Conservation (phyloP, 2,888 invertebrate genomes). For the Eupithecia dodoneata region DNA sequence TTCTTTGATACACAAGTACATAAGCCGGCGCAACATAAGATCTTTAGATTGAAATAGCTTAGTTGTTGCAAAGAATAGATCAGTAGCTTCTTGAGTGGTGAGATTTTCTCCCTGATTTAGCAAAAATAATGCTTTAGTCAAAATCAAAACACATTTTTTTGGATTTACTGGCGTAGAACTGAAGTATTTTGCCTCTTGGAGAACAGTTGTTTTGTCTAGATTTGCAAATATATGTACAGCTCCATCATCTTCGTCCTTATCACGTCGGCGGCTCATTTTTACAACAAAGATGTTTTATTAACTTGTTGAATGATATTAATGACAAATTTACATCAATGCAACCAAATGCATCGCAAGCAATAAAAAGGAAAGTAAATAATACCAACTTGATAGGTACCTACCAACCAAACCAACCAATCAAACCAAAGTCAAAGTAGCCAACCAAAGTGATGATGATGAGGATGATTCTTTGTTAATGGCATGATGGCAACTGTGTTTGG, state of each 20-base stretch:
- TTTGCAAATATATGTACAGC: slow-evolving; percentile 94
- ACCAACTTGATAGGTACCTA: no score
- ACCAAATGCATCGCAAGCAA: no score
- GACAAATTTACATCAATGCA: background rate
- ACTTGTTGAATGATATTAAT: background rate
- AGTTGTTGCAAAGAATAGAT: slow-evolving; percentile 99
- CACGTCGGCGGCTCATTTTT: slow-evolving; percentile 85
- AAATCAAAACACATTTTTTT: slow-evolving; percentile 96
- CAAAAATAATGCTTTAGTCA: slow-evolving; percentile 97
- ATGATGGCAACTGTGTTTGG: no score
- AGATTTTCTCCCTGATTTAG: slow-evolving; percentile 97
- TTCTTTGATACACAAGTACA: slow-evolving; percentile 98
- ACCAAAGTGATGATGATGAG: no score
- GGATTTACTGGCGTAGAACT: slow-evolving; percentile 99
- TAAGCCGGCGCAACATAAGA: slow-evolving; percentile 96
- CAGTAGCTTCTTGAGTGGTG: slow-evolving; percentile 97
- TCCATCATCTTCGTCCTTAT: slow-evolving; percentile 98
- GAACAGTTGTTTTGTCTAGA: slow-evolving; percentile 97
- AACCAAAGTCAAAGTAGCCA: no score
- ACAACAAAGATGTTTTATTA: background rate
- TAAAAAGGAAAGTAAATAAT: no score
- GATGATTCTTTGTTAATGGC: no score
- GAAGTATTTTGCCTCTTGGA: slow-evolving; percentile 98
- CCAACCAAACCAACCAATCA: no score
- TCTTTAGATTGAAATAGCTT: slow-evolving; percentile 99